Evolutionary conservation across 2,797 vertebrate genomes (phyloP).

Genomic region (Oreochromis grahami): DNA sequence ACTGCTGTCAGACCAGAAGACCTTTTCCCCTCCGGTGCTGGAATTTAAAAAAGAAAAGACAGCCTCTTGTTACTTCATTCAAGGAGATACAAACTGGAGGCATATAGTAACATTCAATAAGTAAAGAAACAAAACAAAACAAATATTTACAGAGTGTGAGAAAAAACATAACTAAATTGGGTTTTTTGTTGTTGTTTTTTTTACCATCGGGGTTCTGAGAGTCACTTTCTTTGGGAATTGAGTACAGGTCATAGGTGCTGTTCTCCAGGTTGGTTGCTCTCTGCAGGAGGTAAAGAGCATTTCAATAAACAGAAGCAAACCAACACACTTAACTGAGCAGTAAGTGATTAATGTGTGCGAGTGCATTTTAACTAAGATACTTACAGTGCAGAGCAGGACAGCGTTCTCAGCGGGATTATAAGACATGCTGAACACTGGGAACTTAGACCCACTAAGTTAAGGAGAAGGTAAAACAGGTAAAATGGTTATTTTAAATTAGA

Average conservation of each 20-base stretch:
- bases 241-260: slow-evolving; percentile 96
- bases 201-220: slow-evolving; percentile 95
- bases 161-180: not conserved
- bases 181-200: not conserved
- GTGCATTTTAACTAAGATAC: slow-evolving; percentile 19
- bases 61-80: not conserved
- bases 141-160: not conserved
- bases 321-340: not conserved
- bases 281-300: slow-evolving; percentile 57
- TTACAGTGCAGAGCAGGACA: slow-evolving; percentile 93
- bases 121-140: not conserved
- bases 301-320: not conserved
- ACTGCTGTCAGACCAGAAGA: slow-evolving; percentile 96
- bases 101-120: not conserved
- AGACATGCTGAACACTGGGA: slow-evolving; percentile 97
- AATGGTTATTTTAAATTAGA: not conserved
- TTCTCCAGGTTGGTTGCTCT: slow-evolving; percentile 97
- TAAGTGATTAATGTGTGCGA: not conserved
- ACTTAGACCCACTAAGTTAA: slow-evolving; percentile 87
- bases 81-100: not conserved
- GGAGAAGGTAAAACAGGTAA: not conserved
- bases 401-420: slow-evolving; percentile 97
- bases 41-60: not conserved
- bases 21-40: slow-evolving; percentile 94
- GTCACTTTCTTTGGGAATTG: slow-evolving; percentile 93